phyloP scores from a whole-genome alignment of 2,797 vertebrate species.

The Dendrocincla tyrannina region DNA sequence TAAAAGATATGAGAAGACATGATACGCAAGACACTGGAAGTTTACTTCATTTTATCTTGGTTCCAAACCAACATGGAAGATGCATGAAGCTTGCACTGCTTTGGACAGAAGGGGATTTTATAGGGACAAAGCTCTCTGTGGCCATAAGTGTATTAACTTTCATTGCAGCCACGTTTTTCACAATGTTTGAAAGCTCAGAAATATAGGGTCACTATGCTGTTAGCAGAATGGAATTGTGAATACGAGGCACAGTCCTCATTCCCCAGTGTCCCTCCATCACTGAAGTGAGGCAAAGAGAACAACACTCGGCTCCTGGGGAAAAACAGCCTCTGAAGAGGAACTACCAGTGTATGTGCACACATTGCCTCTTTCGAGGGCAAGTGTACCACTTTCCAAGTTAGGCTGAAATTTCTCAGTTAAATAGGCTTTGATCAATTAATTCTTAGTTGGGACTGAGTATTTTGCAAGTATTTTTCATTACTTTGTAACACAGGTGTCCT shows the following conservation, averaged over 20 bases:
- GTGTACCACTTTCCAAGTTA: neutral
- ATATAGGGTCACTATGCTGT: neutral
- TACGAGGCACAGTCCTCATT: neutral
- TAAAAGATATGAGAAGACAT: neutral
- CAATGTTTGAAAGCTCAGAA: neutral
- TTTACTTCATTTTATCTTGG: neutral
- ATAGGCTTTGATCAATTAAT: neutral
- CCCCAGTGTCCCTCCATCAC: neutral
- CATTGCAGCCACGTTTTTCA: neutral
- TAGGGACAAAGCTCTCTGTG: neutral
- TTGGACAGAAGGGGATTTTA: neutral
- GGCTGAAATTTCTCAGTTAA: neutral
- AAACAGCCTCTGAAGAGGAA: neutral
- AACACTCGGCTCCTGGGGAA: neutral
- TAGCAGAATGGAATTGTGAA: neutral
- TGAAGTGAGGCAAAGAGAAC: neutral
- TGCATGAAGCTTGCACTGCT: neutral
- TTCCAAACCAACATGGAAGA: neutral
- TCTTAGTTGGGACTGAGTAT: neutral
- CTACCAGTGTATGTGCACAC: rapidly evolving
- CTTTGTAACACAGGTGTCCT: neutral
- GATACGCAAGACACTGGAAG: neutral
- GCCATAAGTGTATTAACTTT: neutral
- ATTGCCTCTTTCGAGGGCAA: neutral
- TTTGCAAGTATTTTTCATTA: neutral